Conservation (phyloP, 2,797 vertebrate genomes). For the Mallotus villosus region DNA sequence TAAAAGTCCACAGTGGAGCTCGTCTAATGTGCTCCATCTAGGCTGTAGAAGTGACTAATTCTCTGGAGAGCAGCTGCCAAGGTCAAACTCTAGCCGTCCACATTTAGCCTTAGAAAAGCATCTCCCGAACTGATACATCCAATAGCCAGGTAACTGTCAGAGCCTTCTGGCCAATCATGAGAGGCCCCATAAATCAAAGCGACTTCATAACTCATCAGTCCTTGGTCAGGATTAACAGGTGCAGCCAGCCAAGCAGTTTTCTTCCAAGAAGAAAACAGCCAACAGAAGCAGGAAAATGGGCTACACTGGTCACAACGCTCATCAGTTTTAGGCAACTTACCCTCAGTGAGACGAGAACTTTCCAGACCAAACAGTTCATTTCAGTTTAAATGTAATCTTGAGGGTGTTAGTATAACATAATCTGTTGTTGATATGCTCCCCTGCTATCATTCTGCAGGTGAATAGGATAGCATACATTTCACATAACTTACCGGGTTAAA, state of each 20-base stretch:
- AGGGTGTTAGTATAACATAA: neutral
- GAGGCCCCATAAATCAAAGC: conserved; percentile 54
- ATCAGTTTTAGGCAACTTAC: too few species aligned
- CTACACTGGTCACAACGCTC: neutral
- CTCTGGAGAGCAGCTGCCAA: conserved; percentile 38
- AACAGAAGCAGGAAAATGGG: neutral
- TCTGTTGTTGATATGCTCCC: neutral
- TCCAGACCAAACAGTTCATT: too few species aligned
- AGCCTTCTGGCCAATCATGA: conserved; percentile 41
- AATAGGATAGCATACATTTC: neutral
- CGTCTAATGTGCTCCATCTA: neutral
- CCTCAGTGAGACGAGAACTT: too few species aligned
- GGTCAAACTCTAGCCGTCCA: conserved; percentile 44
- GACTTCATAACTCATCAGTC: conserved; percentile 47
- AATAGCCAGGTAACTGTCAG: conserved; percentile 37
- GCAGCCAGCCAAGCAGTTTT: conserved; percentile 32
- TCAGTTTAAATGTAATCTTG: too few species aligned
- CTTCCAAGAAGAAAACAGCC: too few species aligned
- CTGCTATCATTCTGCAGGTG: neutral
- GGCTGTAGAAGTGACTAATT: conserved; percentile 14
- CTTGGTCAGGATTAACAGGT: conserved; percentile 46
- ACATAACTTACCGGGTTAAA: neutral
- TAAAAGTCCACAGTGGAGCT: neutral
- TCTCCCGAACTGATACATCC: conserved; percentile 31
- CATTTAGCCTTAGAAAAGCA: conserved; percentile 31